Base-by-base conservation (phyloP, 2,797 vertebrate genomes). In the Labroides dimidiatus region DNA sequence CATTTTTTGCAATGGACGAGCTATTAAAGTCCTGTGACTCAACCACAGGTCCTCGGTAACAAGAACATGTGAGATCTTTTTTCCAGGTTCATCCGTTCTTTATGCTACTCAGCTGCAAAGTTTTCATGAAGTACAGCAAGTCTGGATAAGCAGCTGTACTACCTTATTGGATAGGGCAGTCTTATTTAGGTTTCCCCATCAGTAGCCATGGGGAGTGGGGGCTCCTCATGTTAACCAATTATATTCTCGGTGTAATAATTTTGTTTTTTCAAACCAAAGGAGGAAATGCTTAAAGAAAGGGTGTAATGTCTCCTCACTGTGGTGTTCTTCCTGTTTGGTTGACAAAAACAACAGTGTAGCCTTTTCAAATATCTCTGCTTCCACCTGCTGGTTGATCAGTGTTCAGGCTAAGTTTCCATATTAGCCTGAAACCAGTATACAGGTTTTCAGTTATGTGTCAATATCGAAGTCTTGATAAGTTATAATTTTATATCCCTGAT, bases 361-460 rank as follows among this genome's bases (percentile, higher is more conserved):
- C 39, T 45, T 57, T 70, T 65, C 54, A 58, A 45, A 52, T 16
- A 52, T 63, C 61, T 71, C 60, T 81, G 76, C 85, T 84, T 89
- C 92, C 91, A 86, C 50, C 92, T 85, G 69, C 57, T 91, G 92
- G 89, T 60, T 49, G 20, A 62, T 53, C 23, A 47, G 19, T 51
- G 24, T 58, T 71, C 62, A 27, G 24, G 24, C 14, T 71, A 37
- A 3, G 52, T 7, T 19, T 15, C 4, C 44, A 13, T 48, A 48
- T 1, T 3, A 41, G 65, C 27, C 37, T n/a, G 30, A 23, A 69
- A 37, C 50, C 55, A 61, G 37, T 44, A 10, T 37, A 64, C 1
- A 48, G 19, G 0, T 63, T 58, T 51, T 27, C 62, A 17, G 15
- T 45, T 51, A 55, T 17, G 53, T 79, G 47, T 69, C 9, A 44